These are phyloP conservation scores for Arenicola marina DNA, from an alignment of 2,888 invertebrate genomes.

Conservation along the genomic window DNA sequence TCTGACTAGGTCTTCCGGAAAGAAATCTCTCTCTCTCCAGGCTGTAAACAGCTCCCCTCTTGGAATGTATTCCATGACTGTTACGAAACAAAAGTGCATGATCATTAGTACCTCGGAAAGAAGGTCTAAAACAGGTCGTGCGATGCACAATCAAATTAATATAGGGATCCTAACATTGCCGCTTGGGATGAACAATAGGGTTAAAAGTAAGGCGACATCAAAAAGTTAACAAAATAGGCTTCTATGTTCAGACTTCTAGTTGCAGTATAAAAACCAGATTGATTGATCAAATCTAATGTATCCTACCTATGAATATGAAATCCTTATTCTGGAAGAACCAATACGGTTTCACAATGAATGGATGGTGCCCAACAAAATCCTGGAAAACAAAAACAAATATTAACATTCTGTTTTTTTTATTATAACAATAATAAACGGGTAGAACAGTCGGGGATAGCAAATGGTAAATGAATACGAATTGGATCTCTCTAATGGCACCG, in stretches of 20 bases:
- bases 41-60: conserved; percentile 82
- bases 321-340: conserved; percentile 86
- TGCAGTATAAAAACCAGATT: not conserved
- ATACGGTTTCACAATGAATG: conserved; percentile 79
- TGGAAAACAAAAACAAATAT: conserved; percentile 38
- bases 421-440: not conserved
- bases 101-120: too few species aligned
- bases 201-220: too few species aligned
- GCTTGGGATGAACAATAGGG: too few species aligned
- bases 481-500: too few species aligned
- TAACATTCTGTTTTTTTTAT: not conserved
- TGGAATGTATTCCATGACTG: conserved; percentile 83
- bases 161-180: too few species aligned
- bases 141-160: too few species aligned
- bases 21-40: conserved; percentile 73
- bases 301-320: conserved; percentile 80
- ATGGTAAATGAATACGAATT: too few species aligned
- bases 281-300: not conserved
- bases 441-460: not conserved
- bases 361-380: conserved; percentile 80
- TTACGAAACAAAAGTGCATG: not conserved
- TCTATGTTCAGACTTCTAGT: too few species aligned
- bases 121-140: too few species aligned
- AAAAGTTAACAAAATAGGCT: too few species aligned
- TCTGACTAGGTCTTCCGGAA: conserved; percentile 79